phyloP scores from a whole-genome alignment of 1,140 invertebrate species.

The Atta colombica region DNA sequence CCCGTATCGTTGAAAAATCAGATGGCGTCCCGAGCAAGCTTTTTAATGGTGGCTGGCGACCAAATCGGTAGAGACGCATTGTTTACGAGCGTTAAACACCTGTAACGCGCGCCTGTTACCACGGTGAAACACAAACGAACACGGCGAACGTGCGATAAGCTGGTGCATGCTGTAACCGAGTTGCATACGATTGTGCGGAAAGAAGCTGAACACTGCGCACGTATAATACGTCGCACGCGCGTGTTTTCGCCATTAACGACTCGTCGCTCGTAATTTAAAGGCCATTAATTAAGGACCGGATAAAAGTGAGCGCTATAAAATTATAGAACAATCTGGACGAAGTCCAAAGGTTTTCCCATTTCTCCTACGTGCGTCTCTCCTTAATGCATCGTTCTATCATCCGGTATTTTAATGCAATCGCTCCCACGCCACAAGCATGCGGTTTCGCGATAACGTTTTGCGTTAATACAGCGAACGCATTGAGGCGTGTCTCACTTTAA shows the following conservation, averaged over 20 bases:
- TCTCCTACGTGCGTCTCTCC: not conserved
- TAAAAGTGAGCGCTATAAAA: slow-evolving; percentile 82
- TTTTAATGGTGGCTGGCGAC: slow-evolving; percentile 37
- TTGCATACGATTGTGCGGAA: slow-evolving; percentile 55
- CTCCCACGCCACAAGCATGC: slow-evolving; percentile 28
- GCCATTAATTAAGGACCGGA: slow-evolving; percentile 82
- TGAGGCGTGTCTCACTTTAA: slow-evolving; percentile 34
- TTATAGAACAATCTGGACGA: slow-evolving; percentile 80
- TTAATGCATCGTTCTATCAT: slow-evolving; percentile 4
- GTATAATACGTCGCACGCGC: slow-evolving; percentile 56
- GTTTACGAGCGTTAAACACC: slow-evolving; percentile 64
- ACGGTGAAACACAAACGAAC: slow-evolving; percentile 13
- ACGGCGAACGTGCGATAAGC: slow-evolving; percentile 16
- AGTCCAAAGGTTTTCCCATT: not conserved
- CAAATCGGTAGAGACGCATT: slow-evolving; percentile 54
- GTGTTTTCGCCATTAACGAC: slow-evolving; percentile 81
- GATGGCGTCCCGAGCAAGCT: not conserved
- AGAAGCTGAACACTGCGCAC: slow-evolving; percentile 21
- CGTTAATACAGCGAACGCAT: slow-evolving; percentile 67
- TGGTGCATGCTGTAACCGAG: not conserved
- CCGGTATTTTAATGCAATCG: slow-evolving; percentile 55
- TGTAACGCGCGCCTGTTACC: slow-evolving; percentile 37
- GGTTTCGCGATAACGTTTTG: slow-evolving; percentile 68
- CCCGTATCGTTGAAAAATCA: slow-evolving; percentile 37
- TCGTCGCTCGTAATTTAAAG: slow-evolving; percentile 83